Conservation (phyloP, 2,888 invertebrate genomes). For the Lymantria monacha region DNA sequence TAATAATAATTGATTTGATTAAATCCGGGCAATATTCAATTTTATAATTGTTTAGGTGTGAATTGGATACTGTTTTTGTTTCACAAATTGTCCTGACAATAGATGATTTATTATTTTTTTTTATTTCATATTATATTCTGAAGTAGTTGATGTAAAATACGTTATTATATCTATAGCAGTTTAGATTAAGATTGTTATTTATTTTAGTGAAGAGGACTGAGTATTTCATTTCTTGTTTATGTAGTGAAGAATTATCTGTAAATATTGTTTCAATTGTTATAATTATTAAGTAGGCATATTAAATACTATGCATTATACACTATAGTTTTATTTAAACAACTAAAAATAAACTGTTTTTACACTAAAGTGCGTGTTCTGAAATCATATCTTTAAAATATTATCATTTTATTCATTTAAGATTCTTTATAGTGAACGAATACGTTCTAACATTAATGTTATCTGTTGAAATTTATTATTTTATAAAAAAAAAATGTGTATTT, state of each 20-base stretch:
- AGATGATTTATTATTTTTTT: background rate
- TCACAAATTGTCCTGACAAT: background rate
- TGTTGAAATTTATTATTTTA: no score
- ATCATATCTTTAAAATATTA: no score
- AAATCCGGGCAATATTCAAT: background rate
- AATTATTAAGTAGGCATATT: conserved; percentile 58
- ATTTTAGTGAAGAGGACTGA: conserved; percentile 58
- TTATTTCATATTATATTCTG: background rate
- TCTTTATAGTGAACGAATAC: no score
- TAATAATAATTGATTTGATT: background rate
- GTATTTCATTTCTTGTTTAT: conserved; percentile 54
- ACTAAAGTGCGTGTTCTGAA: no score
- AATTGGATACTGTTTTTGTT: background rate
- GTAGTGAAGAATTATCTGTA: conserved; percentile 58
- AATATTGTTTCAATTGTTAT: conserved; percentile 73
- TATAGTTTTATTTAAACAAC: conserved; percentile 31
- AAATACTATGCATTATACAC: conserved; percentile 48
- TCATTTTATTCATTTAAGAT: no score
- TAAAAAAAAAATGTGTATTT: no score
- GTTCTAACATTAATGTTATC: no score
- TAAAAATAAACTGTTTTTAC: no score
- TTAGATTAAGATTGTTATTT: conserved; percentile 63
- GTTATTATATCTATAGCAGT: conserved; percentile 41
- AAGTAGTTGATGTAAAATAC: conserved; percentile 30
- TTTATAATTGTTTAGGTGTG: background rate